phyloP scores from a whole-genome alignment of 2,113 vertebrate genomes.

The Peucedramus taeniatus region DNA sequence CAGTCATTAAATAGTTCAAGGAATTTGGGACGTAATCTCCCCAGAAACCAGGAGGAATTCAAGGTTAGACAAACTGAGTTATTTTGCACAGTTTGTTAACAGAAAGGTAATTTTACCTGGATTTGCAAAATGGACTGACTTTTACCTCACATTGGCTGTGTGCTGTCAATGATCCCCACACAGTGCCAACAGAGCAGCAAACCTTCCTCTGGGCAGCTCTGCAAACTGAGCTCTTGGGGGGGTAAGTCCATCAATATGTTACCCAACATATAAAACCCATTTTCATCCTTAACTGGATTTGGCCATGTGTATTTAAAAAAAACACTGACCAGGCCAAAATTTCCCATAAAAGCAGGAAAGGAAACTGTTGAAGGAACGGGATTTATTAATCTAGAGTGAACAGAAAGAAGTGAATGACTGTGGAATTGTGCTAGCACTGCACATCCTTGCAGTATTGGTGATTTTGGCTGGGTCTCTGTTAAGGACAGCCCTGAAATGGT shows the following conservation, averaged over 20 bases:
- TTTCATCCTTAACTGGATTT: background rate
- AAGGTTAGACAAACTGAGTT: conserved; percentile 7
- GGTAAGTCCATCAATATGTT: background rate
- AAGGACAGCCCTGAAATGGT: background rate
- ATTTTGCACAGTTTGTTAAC: background rate
- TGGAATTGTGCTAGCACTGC: background rate
- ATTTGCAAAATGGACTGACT: background rate
- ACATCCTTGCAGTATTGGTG: no score
- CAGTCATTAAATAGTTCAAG: conserved; percentile 35
- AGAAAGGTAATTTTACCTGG: background rate
- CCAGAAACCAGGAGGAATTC: background rate
- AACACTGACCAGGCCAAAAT: background rate
- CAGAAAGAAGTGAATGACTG: background rate
- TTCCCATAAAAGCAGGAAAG: background rate
- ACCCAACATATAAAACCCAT: background rate
- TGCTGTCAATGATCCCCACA: background rate
- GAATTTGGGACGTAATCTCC: conserved; percentile 11
- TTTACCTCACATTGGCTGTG: background rate
- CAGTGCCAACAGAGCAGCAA: background rate
- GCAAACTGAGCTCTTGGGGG: background rate
- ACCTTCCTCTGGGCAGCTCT: background rate
- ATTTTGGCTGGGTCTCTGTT: background rate
- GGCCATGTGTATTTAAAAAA: background rate
- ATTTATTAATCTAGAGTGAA: background rate
- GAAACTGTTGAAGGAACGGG: accelerated